Percentiles rank a stretch among this genome's conserved stretches.
Conservation (phyloP, 2,797 vertebrate species). For the Zalophus californianus region DNA sequence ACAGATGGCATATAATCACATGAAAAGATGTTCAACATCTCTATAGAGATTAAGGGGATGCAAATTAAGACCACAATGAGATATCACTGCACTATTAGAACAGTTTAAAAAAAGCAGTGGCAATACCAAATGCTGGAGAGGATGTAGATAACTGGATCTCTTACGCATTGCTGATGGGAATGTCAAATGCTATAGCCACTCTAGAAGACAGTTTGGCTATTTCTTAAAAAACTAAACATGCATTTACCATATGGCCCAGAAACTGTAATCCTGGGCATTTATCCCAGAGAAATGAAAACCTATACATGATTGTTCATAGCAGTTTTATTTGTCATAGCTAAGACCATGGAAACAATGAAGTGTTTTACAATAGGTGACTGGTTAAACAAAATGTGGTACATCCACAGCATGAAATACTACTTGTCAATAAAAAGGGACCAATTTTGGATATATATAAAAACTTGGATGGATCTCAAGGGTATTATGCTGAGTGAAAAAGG, state of each 20-base stretch:
- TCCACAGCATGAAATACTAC: background rate
- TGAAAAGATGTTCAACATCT: background rate
- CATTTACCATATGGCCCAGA: background rate
- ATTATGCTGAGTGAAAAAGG: background rate
- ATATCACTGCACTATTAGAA: background rate
- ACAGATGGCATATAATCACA: background rate
- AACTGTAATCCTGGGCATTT: background rate
- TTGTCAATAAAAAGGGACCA: background rate
- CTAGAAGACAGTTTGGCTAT: background rate
- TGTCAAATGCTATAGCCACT: background rate
- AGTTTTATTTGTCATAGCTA: background rate
- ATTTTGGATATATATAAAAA: background rate
- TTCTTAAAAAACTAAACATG: background rate
- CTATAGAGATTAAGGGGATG: background rate
- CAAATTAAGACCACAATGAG: background rate
- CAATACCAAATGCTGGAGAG: background rate
- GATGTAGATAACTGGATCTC: background rate
- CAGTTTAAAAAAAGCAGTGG: background rate
- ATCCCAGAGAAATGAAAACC: background rate
- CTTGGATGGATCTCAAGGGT: background rate
- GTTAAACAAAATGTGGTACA: background rate
- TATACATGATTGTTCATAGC: background rate
- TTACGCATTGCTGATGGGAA: background rate
- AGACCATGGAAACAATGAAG: background rate
- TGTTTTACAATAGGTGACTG: background rate